Evolutionary conservation across 2,888 invertebrate genomes (phyloP), one percentile per base, ranked within the genome.

Genomic region (Noctua janthe): DNA sequence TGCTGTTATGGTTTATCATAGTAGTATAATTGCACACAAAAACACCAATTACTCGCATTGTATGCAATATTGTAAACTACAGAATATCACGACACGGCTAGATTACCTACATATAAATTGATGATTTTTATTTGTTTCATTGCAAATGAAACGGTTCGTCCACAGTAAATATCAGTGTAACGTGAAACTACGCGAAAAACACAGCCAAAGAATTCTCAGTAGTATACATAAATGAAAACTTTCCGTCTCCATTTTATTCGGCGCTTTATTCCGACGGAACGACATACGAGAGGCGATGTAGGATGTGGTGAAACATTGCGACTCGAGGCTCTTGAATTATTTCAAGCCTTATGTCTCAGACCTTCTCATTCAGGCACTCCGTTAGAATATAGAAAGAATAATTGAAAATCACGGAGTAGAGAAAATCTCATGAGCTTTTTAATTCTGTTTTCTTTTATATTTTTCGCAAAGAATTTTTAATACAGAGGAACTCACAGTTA

Each of bases 261-360:
- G 62, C 78, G 82, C 67, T 88, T 90, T 83, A 87, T 86, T 75
- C 81, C 77, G 80, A 56, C 64, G 74, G 75, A 82, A 86, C 84
- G 80, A 78, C 72, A 80, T 76, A 69, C 71, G 76, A 71, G 74
- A 39, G 70, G 66, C 84, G 51, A 80, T 76, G 82, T 81, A 74
- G 77, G 86, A 84, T 79, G 83, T 83, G 80, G 82, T 83, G 76
- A 72, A 84, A 89, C 89, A 85, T 87, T 86, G 76, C 56, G 83
- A 85, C 59, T 71, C 89, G 75, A 76, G 71, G 67, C 81, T 84
- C 80, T 82, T 87, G 86, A 88, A 88, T 88, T 88, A 88, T 88
- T 88, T 82, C 78, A 80, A 78, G 82, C 74, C 74, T 81, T 76
- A 84, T 77, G 77, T 86, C 78, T 82, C 76, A 76, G 78, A 87